Evolutionary conservation across 2,113 vertebrate genomes (phyloP), one percentile per base, ranked within the genome.

Genomic region (Misgurnus anguillicaudatus): DNA sequence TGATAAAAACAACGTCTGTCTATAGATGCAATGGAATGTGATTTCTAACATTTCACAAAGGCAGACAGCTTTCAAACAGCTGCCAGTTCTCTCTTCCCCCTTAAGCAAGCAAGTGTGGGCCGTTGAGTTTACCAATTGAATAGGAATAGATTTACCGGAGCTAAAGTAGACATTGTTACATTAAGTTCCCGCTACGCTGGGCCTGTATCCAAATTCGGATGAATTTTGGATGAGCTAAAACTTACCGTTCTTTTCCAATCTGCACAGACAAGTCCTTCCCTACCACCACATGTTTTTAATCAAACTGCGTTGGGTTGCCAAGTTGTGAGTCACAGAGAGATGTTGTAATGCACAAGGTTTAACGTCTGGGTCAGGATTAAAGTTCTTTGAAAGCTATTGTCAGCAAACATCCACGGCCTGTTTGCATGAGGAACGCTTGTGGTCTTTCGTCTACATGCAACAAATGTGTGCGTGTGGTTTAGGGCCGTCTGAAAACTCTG

Each of bases 201-300:
- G 79, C 72, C 48, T 6, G 3, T 9, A 58, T 76, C 79, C 79
- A 76, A 61, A 47, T 6, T 64, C 13, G 38, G n/a, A 61, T 42
- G n/a, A 39, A 42, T 17, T 64, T 13, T 19, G 69, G 62, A 57
- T 47, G 19, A 69, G 57, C 64, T 65, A 64, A 58, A 72, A 72
- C 68, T 67, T 51, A 11, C 51, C 9, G 51, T 62, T 61, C 55
- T 58, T 53, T 68, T 31, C 8, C 36, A 72, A 61, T 45, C 57
- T 74, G 53, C 36, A 53, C 5, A 17, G 48, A 57, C 51, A 68
- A 47, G 65, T 68, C 77, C 66, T 75, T 51, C 51, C 16, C 13
- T 11, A 60, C 53, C 64, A 51, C 67, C 77, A 69, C 78, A 78
- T 82, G 77, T 45, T 82, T 82, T 78, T 80, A 80, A 85, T 85